These are phyloP conservation scores for Xylota sylvarum DNA, from an alignment of 2,888 invertebrate species.

Conservation along the genomic window DNA sequence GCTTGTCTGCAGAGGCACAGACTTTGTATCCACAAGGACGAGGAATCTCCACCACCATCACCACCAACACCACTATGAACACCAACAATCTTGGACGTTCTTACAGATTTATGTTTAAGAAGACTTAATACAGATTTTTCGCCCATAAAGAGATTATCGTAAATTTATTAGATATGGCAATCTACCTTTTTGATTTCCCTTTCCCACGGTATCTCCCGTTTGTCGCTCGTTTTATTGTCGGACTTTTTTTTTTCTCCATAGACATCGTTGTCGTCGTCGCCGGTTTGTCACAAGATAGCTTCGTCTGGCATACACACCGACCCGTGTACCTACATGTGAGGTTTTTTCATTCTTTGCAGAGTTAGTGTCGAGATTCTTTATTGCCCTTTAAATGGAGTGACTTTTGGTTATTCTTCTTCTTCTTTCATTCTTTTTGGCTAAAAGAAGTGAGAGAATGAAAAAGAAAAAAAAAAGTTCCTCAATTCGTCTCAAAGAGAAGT, in stretches of 20 bases:
- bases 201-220: not conserved
- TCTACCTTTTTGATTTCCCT: slow-evolving; percentile 67
- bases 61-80: not conserved
- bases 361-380: slow-evolving; percentile 70
- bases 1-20: slow-evolving; percentile 19
- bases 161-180: slow-evolving; percentile 76
- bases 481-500: slow-evolving; percentile 31
- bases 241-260: not conserved
- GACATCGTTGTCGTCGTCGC: slow-evolving; percentile 6
- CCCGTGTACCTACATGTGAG: slow-evolving; percentile 47
- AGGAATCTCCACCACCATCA: not conserved
- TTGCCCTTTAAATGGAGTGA: slow-evolving; percentile 74
- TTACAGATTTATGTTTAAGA: slow-evolving; percentile 71
- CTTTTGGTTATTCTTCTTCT: slow-evolving; percentile 60
- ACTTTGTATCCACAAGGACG: slow-evolving; percentile 34
- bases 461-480: slow-evolving; percentile 22
- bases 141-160: slow-evolving; percentile 75
- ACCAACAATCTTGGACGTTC: slow-evolving; percentile 37
- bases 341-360: slow-evolving; percentile 22
- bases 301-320: slow-evolving; percentile 32
- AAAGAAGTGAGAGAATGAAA: slow-evolving; percentile 22
- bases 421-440: slow-evolving; percentile 6
- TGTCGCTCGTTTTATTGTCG: slow-evolving; percentile 35
- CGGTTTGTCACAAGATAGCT: slow-evolving; percentile 40
- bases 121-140: slow-evolving; percentile 71